Evolutionary conservation across 2,113 vertebrate genomes (phyloP), one percentile per base, ranked within the genome.

Genomic region (Melospiza georgiana): DNA sequence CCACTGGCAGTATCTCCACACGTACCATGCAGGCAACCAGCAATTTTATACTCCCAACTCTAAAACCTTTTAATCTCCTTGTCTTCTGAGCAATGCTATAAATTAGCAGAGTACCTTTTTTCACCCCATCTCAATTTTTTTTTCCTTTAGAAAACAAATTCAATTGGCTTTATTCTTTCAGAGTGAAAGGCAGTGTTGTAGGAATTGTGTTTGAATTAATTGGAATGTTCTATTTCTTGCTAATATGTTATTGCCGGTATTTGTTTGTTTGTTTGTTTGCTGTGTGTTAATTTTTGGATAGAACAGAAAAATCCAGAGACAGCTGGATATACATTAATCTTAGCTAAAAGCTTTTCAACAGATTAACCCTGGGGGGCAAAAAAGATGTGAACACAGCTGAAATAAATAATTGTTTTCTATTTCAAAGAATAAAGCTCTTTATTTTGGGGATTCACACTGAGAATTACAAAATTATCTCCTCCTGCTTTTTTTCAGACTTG

Each of bases 291-390:
- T 79, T 96, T 93, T 76, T 72, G 54, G 49, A 82, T 76, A 57
- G 79, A 93, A 81, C 43, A 67, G 23, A 73, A 15, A 89, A 90
- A 21, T 67, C 41, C 54, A 82, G 82, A 73, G 78, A 49, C 71
- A 87, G 90, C 30, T 84, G 82, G 74, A 87, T 94, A 82, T 93
- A 90, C 74, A 89, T 91, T 94, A 94, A 95, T 96, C 90, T 95
- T 76, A 77, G 79, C 86, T 93, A 88, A 96, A 95, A 95, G 65
- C 75, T 86, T 93, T 92, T 95, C 79, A 93, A 55, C 90, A 81
- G 90, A 94, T 95, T 95, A 96, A 91, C 68, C 55, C 82, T 95
- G 89, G 67, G 90, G 93, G 79, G 84, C 67, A 87, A 66, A 95
- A 94, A 95, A 62, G 78, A 95, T 95, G 37, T 80, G 87, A 93